Conservation (phyloP, 2,888 invertebrate genomes). For the Spisula subtruncata region DNA sequence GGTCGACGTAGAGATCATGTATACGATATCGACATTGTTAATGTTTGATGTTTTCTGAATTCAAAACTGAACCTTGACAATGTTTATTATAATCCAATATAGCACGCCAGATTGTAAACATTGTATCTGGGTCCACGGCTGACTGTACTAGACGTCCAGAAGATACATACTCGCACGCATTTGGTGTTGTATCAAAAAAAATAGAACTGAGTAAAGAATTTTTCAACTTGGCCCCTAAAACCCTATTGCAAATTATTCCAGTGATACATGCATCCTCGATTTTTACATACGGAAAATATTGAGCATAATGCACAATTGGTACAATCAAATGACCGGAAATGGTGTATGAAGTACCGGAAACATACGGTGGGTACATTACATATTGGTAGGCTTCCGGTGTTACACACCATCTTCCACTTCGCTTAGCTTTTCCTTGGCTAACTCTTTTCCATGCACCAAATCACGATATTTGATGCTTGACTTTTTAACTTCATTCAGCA, state of each 20-base stretch:
- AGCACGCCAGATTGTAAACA: neutral
- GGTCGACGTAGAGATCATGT: too few species aligned
- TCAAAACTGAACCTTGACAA: neutral
- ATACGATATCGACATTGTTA: too few species aligned
- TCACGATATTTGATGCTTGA: conserved; percentile 39
- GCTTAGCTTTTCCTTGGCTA: conserved; percentile 47
- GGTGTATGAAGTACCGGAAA: conserved; percentile 74
- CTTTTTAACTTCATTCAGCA: conserved; percentile 40
- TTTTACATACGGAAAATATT: conserved; percentile 69
- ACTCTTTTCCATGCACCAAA: conserved; percentile 59
- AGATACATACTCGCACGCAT: neutral
- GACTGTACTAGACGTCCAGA: neutral
- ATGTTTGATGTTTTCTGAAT: too few species aligned
- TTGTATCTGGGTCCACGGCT: neutral
- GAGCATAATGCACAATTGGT: conserved; percentile 63
- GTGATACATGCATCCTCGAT: conserved; percentile 81
- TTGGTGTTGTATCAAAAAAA: neutral
- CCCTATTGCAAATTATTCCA: conserved; percentile 72
- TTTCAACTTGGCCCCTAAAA: neutral
- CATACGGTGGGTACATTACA: conserved; percentile 69
- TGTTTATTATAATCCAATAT: neutral
- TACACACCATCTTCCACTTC: conserved; percentile 72
- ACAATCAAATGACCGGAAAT: conserved; percentile 65
- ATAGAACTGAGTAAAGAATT: neutral
- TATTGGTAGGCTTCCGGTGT: conserved; percentile 60